Evolutionary conservation across 2,113 vertebrate species (phyloP).

Genomic region (Cebidichthys violaceus): DNA sequence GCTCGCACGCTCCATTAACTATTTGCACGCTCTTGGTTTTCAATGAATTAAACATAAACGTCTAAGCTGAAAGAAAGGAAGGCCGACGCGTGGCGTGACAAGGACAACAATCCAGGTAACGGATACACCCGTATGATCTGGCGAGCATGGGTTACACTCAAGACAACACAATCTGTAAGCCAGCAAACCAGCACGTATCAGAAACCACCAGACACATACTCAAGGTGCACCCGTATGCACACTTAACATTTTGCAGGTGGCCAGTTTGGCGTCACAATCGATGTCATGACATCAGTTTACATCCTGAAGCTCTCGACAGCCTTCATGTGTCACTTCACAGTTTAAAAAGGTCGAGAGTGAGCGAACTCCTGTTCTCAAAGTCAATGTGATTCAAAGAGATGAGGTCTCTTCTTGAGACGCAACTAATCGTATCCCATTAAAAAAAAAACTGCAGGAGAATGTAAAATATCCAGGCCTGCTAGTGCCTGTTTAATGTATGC

Average conservation of each 20-base stretch:
- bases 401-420: conserved; percentile 1
- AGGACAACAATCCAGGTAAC: conserved; percentile 54
- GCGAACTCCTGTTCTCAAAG: neutral
- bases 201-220: conserved; percentile 13
- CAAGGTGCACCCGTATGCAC: neutral
- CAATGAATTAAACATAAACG: conserved; percentile 63
- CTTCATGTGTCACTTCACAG: neutral
- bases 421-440: conserved; percentile 39
- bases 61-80: conserved; percentile 31
- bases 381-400: neutral
- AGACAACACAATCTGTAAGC: conserved; percentile 24
- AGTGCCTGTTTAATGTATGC: conserved; percentile 45
- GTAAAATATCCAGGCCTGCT: conserved; percentile 49
- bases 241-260: neutral
- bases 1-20: neutral
- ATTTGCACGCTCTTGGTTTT: conserved; percentile 40
- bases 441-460: conserved; percentile 24
- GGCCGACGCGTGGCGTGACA: conserved; percentile 28
- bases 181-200: conserved; percentile 37
- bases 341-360: conserved; percentile 2
- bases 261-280: neutral
- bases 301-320: conserved; percentile 2
- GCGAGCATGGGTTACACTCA: conserved; percentile 24
- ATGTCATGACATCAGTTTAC: neutral
- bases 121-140: conserved; percentile 63